Base-by-base conservation (phyloP, 2,888 invertebrate genomes). In the Camponotus fellah region DNA sequence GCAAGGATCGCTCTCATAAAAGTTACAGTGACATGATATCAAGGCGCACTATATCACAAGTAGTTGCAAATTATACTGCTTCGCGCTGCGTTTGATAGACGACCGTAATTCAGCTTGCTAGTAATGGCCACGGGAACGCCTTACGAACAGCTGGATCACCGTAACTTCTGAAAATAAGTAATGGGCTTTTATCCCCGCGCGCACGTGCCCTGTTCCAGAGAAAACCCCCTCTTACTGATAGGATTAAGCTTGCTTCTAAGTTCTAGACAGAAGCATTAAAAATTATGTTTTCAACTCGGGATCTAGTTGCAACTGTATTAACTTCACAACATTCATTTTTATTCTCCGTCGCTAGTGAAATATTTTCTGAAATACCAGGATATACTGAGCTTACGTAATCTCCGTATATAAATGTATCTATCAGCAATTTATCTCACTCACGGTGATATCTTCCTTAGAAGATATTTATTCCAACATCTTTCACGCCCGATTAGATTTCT, bases 111-210 rank as follows among this genome's bases (percentile, higher is more conserved):
- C 87, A 65, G 85, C 85, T 85, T 53, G 53, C n/a, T 90, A 87
- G 87, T 90, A 90, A 90, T 86, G 82, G 86, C 84, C 79, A n/a
- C 37, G 64, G 87, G 75, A 89, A 88, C 89, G 90, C 89, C 90
- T 90, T 86, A 84, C 86, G 64, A 89, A 82, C 85, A 82, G 84
- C 77, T 56, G 86, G 84, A 90, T 90, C 85, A 86, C 82, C 84
- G 80, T 90, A 85, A 90, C 87, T 86, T 82, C 49, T 76, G 84
- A 83, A 89, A 90, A 88, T 88, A 89, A 88, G 80, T 84, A 80
- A 77, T 43, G 40, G 58, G 56, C 68, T 84, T 81, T 85, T 88
- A 85, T 88, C 87, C 60, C 79, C 79, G 83, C 65, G 46, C 60
- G 46, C 79, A 76, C 65, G 46, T 34, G 46, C 83, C 53, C 79